Evolutionary conservation across 1,140 invertebrate species (phyloP).

Genomic region (Drosophila kohkoa): DNA sequence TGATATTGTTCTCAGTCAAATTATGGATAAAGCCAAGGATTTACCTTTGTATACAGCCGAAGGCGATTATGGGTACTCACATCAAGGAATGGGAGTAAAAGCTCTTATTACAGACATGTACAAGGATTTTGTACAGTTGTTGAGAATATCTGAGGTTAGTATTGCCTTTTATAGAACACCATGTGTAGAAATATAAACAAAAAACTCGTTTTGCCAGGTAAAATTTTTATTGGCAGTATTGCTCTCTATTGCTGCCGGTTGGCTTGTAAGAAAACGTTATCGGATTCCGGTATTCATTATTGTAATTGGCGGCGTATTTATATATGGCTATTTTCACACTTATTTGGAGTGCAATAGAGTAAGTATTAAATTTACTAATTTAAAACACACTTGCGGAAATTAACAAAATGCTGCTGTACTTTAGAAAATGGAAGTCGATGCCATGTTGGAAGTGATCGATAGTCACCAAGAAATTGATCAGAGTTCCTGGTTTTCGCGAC

Average conservation of each 20-base stretch:
- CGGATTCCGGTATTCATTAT: constrained; percentile 40
- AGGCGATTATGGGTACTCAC: constrained; percentile 36
- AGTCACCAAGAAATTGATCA: constrained; percentile 29
- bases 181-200: not conserved
- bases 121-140: constrained; percentile 52
- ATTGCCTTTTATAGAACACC: constrained; percentile 5
- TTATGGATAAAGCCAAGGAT: constrained; percentile 51
- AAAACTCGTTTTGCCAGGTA: constrained; percentile 47
- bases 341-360: constrained; percentile 80
- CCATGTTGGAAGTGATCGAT: constrained; percentile 66
- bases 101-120: constrained; percentile 61
- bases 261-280: constrained; percentile 55
- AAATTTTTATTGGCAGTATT: constrained; percentile 55
- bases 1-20: constrained; percentile 63
- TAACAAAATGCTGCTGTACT: not conserved
- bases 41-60: constrained; percentile 12
- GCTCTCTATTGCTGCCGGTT: constrained; percentile 31
- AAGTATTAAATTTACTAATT: constrained; percentile 7
- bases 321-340: constrained; percentile 69
- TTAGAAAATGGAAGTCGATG: constrained; percentile 69
- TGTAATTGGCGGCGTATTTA: constrained; percentile 49
- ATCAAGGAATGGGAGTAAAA: constrained; percentile 32
- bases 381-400: not conserved
- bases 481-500: constrained; percentile 23
- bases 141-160: constrained; percentile 65